Conservation (phyloP, 2,888 invertebrate genomes). For the Tinea semifulvella region DNA sequence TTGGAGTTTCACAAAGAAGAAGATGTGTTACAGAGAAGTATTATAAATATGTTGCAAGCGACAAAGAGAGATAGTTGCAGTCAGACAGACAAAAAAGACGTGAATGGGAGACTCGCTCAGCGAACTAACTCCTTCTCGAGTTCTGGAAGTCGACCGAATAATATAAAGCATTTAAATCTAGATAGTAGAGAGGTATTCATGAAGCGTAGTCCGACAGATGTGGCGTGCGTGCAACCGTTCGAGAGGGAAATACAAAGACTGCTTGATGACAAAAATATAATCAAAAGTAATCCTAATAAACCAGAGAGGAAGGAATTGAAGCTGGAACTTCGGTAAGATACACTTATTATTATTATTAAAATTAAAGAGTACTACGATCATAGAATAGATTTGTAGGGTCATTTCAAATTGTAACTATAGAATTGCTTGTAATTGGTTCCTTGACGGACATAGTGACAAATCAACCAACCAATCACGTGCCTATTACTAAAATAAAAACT, state of each 20-base stretch:
- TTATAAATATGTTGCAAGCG: conserved; percentile 61
- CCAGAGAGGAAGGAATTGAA: conserved; percentile 69
- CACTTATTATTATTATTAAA: not conserved
- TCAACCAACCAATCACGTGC: too few species aligned
- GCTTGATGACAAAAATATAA: conserved; percentile 74
- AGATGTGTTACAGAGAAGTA: conserved; percentile 55
- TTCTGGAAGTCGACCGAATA: conserved; percentile 57
- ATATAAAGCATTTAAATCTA: conserved; percentile 63
- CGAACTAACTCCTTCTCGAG: conserved; percentile 63
- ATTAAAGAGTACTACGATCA: too few species aligned
- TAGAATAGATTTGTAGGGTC: not conserved
- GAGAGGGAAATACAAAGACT: conserved; percentile 83
- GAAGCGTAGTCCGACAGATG: conserved; percentile 57
- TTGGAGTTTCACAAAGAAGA: conserved; percentile 54
- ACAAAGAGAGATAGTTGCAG: conserved; percentile 71
- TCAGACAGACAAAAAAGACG: conserved; percentile 73
- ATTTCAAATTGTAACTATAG: not conserved
- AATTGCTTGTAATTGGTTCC: too few species aligned
- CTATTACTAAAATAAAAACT: too few species aligned
- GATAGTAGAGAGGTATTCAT: conserved; percentile 53
- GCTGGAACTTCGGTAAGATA: conserved; percentile 58
- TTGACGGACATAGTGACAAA: too few species aligned
- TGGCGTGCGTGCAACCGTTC: conserved; percentile 71
- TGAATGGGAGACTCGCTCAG: conserved; percentile 41
- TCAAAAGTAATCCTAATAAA: conserved; percentile 69